Conservation (phyloP, 2,888 invertebrate species). For the Craniophora ligustri region DNA sequence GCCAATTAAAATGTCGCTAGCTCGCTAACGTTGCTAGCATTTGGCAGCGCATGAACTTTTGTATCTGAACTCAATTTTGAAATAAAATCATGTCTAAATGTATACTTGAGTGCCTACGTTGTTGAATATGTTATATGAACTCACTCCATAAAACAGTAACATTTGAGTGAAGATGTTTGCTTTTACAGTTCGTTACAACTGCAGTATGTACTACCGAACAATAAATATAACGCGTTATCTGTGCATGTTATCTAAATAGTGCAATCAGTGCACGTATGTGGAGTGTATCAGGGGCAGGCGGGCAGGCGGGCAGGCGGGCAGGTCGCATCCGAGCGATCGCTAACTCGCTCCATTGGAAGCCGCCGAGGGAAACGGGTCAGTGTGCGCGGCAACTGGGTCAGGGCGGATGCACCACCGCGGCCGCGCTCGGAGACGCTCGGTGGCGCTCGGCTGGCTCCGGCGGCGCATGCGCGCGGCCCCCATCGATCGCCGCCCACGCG, state of each 20-base stretch:
- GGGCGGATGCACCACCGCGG: conserved; percentile 77
- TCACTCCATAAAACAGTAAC: conserved; percentile 17
- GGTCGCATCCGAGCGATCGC: conserved; percentile 55
- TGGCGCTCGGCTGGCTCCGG: conserved; percentile 68
- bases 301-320: conserved; percentile 42
- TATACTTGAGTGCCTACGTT: neutral
- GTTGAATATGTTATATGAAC: conserved; percentile 3
- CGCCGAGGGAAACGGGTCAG: conserved; percentile 68
- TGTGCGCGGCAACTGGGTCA: conserved; percentile 85
- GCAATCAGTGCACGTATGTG: conserved; percentile 63
- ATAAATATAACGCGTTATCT: conserved; percentile 43
- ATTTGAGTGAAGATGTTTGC: conserved; percentile 42
- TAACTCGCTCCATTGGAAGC: conserved; percentile 43
- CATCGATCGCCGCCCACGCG: conserved; percentile 81
- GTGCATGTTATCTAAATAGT: conserved; percentile 64
- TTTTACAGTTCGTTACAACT: conserved; percentile 46
- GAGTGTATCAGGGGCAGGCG: conserved; percentile 46
- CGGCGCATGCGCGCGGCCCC: conserved; percentile 65
- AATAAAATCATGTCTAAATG: neutral
- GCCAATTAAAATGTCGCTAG: conserved; percentile 5
- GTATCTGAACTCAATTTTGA: neutral
- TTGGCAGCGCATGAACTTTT: too few species aligned
- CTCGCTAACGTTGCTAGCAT: neutral
- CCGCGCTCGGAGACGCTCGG: conserved; percentile 66
- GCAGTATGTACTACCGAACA: conserved; percentile 24